Conservation (phyloP, 1,140 invertebrate genomes). For the Acyrthosiphon pisum region DNA sequence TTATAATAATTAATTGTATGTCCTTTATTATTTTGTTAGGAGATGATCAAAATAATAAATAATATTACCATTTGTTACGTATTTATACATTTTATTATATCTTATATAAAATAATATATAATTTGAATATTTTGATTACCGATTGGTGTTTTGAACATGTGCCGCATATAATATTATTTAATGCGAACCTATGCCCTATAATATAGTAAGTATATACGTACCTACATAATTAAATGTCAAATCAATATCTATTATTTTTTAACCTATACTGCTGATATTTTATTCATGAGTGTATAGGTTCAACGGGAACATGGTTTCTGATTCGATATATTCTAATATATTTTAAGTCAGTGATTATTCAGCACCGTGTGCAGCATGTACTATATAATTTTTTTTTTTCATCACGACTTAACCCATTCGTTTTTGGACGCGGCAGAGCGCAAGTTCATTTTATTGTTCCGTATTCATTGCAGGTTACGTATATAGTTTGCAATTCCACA, state of each 20-base stretch:
- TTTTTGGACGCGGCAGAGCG: neutral
- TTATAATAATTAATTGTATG: neutral
- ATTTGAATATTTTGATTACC: neutral
- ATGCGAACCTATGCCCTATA: neutral
- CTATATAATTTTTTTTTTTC: neutral
- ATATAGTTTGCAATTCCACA: neutral
- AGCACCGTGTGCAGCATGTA: no score
- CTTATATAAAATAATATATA: neutral
- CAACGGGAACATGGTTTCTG: neutral
- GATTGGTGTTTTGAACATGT: neutral
- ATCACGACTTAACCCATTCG: neutral
- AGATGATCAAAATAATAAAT: neutral
- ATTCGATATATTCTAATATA: neutral
- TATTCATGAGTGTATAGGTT: neutral
- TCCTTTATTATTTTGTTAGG: neutral
- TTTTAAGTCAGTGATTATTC: neutral
- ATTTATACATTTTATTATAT: neutral
- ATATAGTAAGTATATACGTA: neutral
- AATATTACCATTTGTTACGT: neutral
- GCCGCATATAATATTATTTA: no score
- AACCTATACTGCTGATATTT: neutral
- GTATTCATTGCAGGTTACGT: neutral
- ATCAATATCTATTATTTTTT: neutral
- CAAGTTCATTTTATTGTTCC: slow-evolving; percentile 2
- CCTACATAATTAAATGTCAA: neutral